Evolutionary conservation across 2,797 vertebrate species (phyloP).

Genomic region (Gymnopithys bicolor): DNA sequence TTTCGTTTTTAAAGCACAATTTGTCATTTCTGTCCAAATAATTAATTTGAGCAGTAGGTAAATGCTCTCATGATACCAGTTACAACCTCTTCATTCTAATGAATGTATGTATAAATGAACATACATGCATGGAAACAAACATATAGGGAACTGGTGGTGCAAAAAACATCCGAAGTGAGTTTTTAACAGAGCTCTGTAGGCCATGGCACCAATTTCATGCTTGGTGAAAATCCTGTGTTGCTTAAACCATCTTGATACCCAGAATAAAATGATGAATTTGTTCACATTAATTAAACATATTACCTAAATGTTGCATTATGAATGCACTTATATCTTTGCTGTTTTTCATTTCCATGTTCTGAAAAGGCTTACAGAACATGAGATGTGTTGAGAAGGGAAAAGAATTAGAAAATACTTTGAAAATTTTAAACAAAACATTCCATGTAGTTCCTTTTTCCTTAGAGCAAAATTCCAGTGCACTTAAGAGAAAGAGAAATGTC

Average conservation of each 20-base stretch:
- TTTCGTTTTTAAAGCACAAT: slow-evolving; percentile 25
- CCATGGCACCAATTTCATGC: slow-evolving; percentile 1
- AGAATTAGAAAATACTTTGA: slow-evolving; percentile 29
- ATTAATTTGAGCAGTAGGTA: neutral
- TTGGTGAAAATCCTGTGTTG: slow-evolving; percentile 39
- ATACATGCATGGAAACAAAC: neutral
- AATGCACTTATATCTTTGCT: slow-evolving; percentile 35
- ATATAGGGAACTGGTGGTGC: neutral
- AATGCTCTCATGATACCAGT: neutral
- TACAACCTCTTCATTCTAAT: neutral
- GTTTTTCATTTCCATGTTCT: slow-evolving; percentile 43
- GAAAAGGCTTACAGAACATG: slow-evolving; percentile 20
- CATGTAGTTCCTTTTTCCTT: slow-evolving; percentile 2
- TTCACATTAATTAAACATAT: slow-evolving; percentile 62
- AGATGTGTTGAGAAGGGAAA: slow-evolving; percentile 1
- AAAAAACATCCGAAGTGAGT: neutral
- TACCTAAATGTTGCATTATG: slow-evolving; percentile 47
- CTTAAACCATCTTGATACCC: slow-evolving; percentile 36
- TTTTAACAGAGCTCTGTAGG: slow-evolving; percentile 16
- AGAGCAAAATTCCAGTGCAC: slow-evolving; percentile 20
- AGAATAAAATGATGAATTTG: slow-evolving; percentile 62
- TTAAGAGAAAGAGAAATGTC: slow-evolving; percentile 39
- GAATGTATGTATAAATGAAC: neutral
- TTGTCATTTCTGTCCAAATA: neutral
- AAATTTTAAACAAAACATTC: slow-evolving; percentile 56